These are phyloP conservation scores for Euzophera pinguis DNA, from an alignment of 2,888 invertebrate genomes.

Conservation along the genomic window DNA sequence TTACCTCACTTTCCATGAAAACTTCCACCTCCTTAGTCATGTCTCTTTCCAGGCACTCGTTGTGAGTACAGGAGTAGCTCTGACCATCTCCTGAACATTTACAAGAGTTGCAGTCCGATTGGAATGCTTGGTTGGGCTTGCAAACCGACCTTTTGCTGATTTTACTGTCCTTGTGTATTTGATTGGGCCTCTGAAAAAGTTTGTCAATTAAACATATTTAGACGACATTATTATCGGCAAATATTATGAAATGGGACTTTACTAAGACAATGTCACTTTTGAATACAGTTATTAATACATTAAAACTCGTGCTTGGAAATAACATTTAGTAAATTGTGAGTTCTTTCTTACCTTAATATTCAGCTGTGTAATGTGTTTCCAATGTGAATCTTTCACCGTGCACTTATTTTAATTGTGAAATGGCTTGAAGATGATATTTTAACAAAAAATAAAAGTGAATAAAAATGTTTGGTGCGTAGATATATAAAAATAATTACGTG, in stretches of 20 bases:
- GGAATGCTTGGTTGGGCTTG: slow-evolving; percentile 67
- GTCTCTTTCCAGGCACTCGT: slow-evolving; percentile 60
- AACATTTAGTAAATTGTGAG: too few relatives aligned
- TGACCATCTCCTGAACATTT: slow-evolving; percentile 70
- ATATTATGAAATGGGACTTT: not conserved
- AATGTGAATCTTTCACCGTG: too few relatives aligned
- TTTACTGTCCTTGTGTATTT: slow-evolving; percentile 19
- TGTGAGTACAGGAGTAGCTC: slow-evolving; percentile 72
- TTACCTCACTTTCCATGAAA: slow-evolving; percentile 60
- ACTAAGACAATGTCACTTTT: too few relatives aligned
- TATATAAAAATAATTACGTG: too few relatives aligned
- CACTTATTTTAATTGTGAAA: too few relatives aligned
- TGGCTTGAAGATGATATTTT: too few relatives aligned
- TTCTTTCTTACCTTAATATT: too few relatives aligned
- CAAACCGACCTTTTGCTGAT: slow-evolving; percentile 52
- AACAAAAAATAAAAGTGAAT: too few relatives aligned
- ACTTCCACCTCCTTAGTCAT: slow-evolving; percentile 63
- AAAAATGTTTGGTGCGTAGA: too few relatives aligned
- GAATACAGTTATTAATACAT: too few relatives aligned
- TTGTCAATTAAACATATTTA: not conserved
- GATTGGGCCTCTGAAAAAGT: slow-evolving; percentile 11
- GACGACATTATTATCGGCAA: not conserved
- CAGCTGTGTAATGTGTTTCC: too few relatives aligned
- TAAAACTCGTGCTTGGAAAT: too few relatives aligned
- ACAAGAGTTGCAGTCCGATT: slow-evolving; percentile 77